Percentiles rank a stretch among this genome's conserved stretches.
These are phyloP conservation scores for Drosophila infuscata DNA, from an alignment of 2,888 invertebrate species.

Conservation along the genomic window DNA sequence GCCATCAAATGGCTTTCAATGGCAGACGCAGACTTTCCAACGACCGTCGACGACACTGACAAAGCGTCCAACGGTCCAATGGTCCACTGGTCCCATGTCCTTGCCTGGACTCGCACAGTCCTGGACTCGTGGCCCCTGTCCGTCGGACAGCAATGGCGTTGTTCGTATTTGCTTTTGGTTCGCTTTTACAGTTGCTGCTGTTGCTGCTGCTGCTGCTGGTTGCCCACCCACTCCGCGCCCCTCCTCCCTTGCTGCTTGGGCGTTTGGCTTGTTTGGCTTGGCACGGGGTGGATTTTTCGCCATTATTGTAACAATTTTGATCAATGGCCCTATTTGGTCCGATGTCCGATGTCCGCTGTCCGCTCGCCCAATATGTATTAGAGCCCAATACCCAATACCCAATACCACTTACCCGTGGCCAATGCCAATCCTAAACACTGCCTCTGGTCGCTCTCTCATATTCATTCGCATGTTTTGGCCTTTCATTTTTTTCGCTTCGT, in stretches of 20 bases:
- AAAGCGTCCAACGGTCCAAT: constrained; percentile 26
- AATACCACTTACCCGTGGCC: constrained; percentile 1
- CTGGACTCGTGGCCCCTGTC: constrained; percentile 24
- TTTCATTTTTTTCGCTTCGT: constrained; percentile 19
- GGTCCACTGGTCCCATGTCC: constrained; percentile 28
- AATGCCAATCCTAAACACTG: constrained; percentile 34
- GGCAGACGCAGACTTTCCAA: constrained; percentile 64
- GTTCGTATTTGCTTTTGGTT: constrained; percentile 55
- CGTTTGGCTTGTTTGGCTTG: constrained; percentile 34
- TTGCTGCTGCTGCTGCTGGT: constrained; percentile 17
- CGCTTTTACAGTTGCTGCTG: constrained; percentile 35
- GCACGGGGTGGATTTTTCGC: constrained; percentile 80
- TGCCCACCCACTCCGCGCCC: neutral
- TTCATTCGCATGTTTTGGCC: constrained; percentile 63
- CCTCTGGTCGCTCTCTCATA: constrained; percentile 52
- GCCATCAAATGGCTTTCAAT: constrained; percentile 76
- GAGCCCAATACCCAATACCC: constrained; percentile 6
- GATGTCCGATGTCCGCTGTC: constrained; percentile 51
- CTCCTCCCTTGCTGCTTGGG: constrained; percentile 17
- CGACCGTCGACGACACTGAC: constrained; percentile 23
- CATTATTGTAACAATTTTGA: constrained; percentile 83
- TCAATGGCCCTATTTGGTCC: constrained; percentile 77
- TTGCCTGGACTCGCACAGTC: constrained; percentile 26
- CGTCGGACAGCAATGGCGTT: constrained; percentile 75
- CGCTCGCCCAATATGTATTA: constrained; percentile 26